Evolutionary conservation across 1,140 invertebrate species (phyloP).

Genomic region (Hylyphantes graminicola): DNA sequence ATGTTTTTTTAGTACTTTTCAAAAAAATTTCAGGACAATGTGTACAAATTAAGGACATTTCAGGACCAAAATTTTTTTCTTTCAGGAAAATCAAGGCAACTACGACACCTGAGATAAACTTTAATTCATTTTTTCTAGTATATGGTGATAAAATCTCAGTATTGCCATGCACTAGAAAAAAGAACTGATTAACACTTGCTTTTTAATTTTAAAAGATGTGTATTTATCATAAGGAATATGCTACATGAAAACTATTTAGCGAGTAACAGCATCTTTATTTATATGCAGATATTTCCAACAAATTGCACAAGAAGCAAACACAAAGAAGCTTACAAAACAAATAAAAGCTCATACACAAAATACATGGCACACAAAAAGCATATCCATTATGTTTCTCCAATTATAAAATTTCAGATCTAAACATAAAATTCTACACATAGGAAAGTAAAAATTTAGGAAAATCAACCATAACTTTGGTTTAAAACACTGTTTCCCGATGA

Average conservation of each 20-base stretch:
- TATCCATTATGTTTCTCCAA: neutral
- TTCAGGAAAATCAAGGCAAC: too few species aligned
- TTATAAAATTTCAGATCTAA: slow-evolving; percentile 31
- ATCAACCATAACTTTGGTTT: neutral
- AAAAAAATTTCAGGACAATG: too few species aligned
- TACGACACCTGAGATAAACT: too few species aligned
- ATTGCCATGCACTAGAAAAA: neutral
- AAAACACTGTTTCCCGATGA: too few species aligned
- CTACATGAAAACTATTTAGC: neutral
- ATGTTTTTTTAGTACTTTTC: too few species aligned
- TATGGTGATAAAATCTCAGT: too few species aligned
- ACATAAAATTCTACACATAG: neutral
- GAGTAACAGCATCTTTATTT: slow-evolving; percentile 46
- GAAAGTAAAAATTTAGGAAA: neutral
- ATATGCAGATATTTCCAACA: slow-evolving; percentile 49
- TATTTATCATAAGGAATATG: neutral
- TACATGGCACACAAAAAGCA: slow-evolving; percentile 40
- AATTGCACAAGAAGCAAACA: slow-evolving; percentile 48
- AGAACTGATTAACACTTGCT: too few species aligned
- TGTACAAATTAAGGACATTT: too few species aligned
- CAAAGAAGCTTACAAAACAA: slow-evolving; percentile 33
- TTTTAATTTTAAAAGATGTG: too few species aligned
- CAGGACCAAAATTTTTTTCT: too few species aligned
- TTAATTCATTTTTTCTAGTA: too few species aligned
- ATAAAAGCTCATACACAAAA: slow-evolving; percentile 35